Base-by-base conservation (phyloP, 2,113 vertebrate genomes). In the Sporophila hypoxantha region DNA sequence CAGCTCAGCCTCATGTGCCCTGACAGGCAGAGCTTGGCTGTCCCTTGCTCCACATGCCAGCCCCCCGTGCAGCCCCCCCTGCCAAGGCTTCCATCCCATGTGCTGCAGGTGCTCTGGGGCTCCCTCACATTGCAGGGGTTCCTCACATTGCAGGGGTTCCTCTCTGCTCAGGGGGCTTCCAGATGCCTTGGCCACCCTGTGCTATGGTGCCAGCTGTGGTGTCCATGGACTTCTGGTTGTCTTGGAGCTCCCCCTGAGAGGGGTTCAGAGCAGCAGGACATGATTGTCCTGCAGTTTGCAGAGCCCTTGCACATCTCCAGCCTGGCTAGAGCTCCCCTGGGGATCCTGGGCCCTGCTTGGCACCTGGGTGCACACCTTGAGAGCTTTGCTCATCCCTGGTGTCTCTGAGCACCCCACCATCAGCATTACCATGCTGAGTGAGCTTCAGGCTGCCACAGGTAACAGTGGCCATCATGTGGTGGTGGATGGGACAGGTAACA, bases 81-180 rank as follows among this genome's bases (percentile, higher is more conserved):
- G 64, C 69, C 2, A 8, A 22, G 37, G 32, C 25, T 66, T 36
- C 52, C 61, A n/a, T 21, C 27, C 18, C 5, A 0, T 0, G 3
- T 20, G 15, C 18, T 16, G 37, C 27, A 37, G 17, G 6, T 5
- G 0, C 57, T 39, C 2, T 0, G 0, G 11, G 14, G 37, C 25
- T 75, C 61, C 29, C 32, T 84, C 3, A 1, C 1, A 0, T 42
- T 27, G 6, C 29, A 16, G 49, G 42, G 22, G 29, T 25, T 61
- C 29, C 32, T 84, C 3, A 1, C 1, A 0, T 42, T 27, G 6
- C 29, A 16, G 49, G 42, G 22, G 29, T 25, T 52, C 83, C 2
- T 2, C n/a, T 89, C 42, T 37, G 62, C 27, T 55, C 59, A 19
- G 15, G 32, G 36, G 19, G 17, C 37, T 87, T 25, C 70, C 1